Evolutionary conservation across 2,797 vertebrate species (phyloP).

Genomic region (Myiotriccus ornatus): DNA sequence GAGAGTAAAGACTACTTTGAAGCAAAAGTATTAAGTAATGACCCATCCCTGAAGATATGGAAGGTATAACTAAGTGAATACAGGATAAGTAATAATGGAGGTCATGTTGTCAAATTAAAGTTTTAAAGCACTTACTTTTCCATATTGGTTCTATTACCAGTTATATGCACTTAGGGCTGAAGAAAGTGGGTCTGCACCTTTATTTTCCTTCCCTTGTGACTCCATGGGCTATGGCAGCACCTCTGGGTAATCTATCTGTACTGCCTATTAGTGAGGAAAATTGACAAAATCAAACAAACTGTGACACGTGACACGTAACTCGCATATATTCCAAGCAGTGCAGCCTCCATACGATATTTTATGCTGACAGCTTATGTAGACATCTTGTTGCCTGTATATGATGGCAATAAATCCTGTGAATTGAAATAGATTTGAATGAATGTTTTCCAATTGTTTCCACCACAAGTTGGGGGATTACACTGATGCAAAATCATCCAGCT

Average conservation of each 20-base stretch:
- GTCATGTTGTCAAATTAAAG: not conserved
- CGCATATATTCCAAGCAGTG: not conserved
- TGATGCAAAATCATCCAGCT: not conserved
- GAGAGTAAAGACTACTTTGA: not conserved
- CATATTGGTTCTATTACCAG: not conserved
- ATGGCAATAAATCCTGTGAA: slow-evolving; percentile 1
- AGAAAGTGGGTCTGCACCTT: not conserved
- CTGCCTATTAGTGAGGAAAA: not conserved
- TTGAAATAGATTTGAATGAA: not conserved
- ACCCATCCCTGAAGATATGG: not conserved
- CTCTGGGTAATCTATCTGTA: not conserved
- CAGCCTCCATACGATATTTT: not conserved
- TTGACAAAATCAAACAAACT: not conserved
- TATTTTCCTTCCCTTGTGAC: not conserved
- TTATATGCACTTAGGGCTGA: not conserved
- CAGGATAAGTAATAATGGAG: not conserved
- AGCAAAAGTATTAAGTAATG: not conserved
- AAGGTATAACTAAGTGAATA: not conserved
- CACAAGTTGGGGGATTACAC: not conserved
- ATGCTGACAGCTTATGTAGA: not conserved
- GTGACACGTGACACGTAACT: not conserved
- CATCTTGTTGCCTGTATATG: not conserved
- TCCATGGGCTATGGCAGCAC: not conserved
- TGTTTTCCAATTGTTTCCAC: not conserved
- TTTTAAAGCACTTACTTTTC: not conserved